Base-by-base conservation (phyloP, 2,888 invertebrate genomes). In the Poecilus cupreus region DNA sequence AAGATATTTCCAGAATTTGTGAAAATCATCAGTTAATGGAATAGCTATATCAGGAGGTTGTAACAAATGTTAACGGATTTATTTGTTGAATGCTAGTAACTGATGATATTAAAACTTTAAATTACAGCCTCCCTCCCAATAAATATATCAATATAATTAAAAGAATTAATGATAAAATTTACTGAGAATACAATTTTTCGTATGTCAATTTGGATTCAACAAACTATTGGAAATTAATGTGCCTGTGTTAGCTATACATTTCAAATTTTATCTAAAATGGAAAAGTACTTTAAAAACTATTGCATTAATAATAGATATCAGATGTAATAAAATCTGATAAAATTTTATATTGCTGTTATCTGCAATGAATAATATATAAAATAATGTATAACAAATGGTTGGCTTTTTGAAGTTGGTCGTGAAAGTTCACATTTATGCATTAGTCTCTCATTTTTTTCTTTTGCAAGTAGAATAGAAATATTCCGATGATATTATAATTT, bases 381-480 rank as follows among this genome's bases (percentile, higher is more conserved):
- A 79, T 78, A 78, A 78, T 51, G 51, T 68, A 79, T 64, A 68
- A 70, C 18, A 79, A 76, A 57, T 70, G 64, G 70, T 79, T 79
- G 79, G 79, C 68, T 68, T 51, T 70, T 70, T 70, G 54, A 79
- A 79, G 70, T 70, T 70, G 43, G 46, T 18, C 32, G 16, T 79
- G 32, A 11, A 70, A 68, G 68, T 68, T 79, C 18, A 68, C 37
- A 78, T 18, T 39, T 43, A 46, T 74, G 24, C 26, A 75, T 24
- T 51, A 16, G 64, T 26, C 11, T 57, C 10, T 26, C n/a, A 22
- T 60, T 60, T 60, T 1, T 6, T 60, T 60, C 26, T 13, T 57
- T 60, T 60, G 26, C 13, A 60, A 60, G 22, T 60, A 60, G 60
- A 24, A 16, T 68, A 37, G 64, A 8, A 68, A 68, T 32, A 68